Evolutionary conservation across 2,888 invertebrate species (phyloP), one percentile per base, ranked within the genome.

Genomic region (Nineta flava): DNA sequence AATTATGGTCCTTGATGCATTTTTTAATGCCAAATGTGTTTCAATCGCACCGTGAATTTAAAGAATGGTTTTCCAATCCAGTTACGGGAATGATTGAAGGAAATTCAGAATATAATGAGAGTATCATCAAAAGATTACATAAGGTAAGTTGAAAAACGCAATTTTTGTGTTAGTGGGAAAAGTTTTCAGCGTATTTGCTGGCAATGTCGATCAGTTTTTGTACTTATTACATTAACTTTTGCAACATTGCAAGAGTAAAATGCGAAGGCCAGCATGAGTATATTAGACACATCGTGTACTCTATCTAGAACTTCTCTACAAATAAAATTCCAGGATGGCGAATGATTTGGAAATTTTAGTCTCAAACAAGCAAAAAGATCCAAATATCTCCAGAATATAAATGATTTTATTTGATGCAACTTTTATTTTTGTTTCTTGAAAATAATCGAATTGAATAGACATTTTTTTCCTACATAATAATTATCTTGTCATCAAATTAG

Each of bases 1-100:
- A 96, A 71, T 72, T 96, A 57, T 96, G 96, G 95, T 94, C 95
- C 17, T 72, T 96, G 53, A 92, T 96, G 93, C 95, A 96, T 72
- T 96, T 96, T 70, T 76, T 96, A 48, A 95, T 96, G 95, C 96
- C 96, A 42, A 84, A 87, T 66, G 88, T 95, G 57, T 96, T 96
- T 74, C 88, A 92, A 57, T 93, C 93, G 47, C 93, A 97, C 71
- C 77, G 87, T 49, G 94, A 96, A 69, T 94, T 92, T 66, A 92
- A 94, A 66, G 94, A 95, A 70, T 97, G 97, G 97, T 99, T 99
- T 74, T 90, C 91, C 51, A 92, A 92, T 71, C 96, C 95, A 42
- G 87, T 99, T 55, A 90, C 92, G 19, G 92, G 90, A 52, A 93
- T 94, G 92, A 88, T 93, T 55, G 93, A 94, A 66, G 92, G 92